These are phyloP conservation scores for Gymnocephalus cernua DNA, from an alignment of 2,113 vertebrate species.

Conservation along the genomic window DNA sequence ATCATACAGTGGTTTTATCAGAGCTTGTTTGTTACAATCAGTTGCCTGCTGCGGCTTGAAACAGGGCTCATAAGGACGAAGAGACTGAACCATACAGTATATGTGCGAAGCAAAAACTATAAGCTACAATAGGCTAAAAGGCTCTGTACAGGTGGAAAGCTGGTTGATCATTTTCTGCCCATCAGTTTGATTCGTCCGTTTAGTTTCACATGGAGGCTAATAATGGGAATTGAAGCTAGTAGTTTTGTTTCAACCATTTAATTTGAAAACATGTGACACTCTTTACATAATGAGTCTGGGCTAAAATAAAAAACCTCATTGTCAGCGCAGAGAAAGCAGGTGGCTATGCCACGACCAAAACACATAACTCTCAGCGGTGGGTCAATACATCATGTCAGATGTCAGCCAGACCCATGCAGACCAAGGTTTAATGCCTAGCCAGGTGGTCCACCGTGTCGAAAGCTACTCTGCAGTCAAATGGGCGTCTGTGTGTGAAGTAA, in stretches of 20 bases:
- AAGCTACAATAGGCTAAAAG: not conserved
- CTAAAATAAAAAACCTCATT: constrained; percentile 48
- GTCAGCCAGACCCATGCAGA: constrained; percentile 51
- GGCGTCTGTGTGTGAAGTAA: constrained; percentile 26
- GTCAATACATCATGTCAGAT: constrained; percentile 62
- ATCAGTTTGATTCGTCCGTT: constrained; percentile 1
- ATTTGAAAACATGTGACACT: constrained; percentile 34
- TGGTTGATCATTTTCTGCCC: not conserved
- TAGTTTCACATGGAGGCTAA: constrained; percentile 26
- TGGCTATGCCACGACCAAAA: constrained; percentile 41
- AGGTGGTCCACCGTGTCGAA: constrained; percentile 53
- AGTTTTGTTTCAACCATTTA: constrained; percentile 35
- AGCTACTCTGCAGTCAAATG: constrained; percentile 35
- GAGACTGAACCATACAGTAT: not conserved
- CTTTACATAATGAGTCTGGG: constrained; percentile 42
- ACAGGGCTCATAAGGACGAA: not conserved
- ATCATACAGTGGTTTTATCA: not conserved
- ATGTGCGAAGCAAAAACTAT: not conserved
- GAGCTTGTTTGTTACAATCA: not conserved
- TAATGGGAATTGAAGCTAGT: not conserved
- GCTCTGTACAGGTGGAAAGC: not conserved
- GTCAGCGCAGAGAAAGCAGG: constrained; percentile 31
- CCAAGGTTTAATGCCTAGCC: constrained; percentile 33
- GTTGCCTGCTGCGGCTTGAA: not conserved
- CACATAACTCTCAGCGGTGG: constrained; percentile 33